Evolutionary conservation across 1,140 invertebrate species (phyloP).

Genomic region (Planococcus citri): DNA sequence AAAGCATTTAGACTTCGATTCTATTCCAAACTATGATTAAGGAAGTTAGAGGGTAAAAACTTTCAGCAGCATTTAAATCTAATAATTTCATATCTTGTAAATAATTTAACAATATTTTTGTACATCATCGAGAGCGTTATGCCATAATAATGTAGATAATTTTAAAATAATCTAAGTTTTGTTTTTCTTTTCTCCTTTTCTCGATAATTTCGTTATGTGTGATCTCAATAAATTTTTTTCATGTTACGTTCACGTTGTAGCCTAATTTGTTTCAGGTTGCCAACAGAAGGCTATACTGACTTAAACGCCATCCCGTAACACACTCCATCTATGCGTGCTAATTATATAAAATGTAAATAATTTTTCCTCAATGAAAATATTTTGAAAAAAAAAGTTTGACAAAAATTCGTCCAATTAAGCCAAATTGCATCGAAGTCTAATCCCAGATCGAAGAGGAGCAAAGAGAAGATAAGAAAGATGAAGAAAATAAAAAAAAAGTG

Average conservation of each 20-base stretch:
- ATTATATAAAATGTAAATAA: too few species aligned
- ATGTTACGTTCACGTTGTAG: not conserved
- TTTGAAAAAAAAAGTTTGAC: too few species aligned
- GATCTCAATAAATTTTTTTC: slow-evolving; percentile 8
- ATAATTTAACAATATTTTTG: not conserved
- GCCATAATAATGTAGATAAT: too few species aligned
- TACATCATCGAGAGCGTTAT: not conserved
- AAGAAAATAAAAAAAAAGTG: not conserved
- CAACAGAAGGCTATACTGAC: not conserved
- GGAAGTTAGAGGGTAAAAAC: not conserved
- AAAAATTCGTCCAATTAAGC: not conserved
- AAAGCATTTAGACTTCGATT: too few species aligned
- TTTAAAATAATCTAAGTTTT: not conserved
- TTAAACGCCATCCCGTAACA: too few species aligned
- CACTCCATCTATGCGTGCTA: too few species aligned
- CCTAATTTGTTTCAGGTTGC: not conserved
- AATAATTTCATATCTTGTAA: not conserved
- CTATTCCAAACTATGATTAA: not conserved
- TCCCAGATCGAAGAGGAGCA: not conserved
- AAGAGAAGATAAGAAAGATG: not conserved
- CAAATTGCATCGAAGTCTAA: not conserved
- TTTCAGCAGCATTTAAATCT: not conserved
- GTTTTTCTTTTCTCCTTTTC: not conserved
- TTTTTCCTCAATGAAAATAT: too few species aligned
- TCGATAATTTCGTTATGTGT: not conserved